Base-by-base conservation (phyloP, 2,888 invertebrate species). In the Dendrolimus pini region DNA sequence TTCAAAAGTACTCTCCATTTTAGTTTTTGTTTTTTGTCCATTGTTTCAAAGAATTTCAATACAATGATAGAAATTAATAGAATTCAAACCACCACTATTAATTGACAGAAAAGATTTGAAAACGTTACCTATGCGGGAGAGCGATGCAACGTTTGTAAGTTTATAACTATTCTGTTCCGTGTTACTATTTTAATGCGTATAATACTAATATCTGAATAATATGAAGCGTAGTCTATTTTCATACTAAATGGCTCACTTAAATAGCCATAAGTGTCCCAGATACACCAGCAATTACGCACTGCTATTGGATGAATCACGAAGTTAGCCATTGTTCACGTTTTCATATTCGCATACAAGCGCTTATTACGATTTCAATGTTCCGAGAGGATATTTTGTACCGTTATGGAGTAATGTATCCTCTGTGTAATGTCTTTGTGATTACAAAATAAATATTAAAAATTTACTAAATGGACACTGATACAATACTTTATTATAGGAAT, bases 41-140 rank as follows among this genome's bases (percentile, higher is more conserved):
- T 47, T 47, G 47, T 8, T 47, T 47, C 47, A 10, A 47, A 12
- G 2, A 47, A 3, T 10, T 47, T 47, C 9, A 47, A 47, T 10
- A 9, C 47, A 47, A 47, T 47, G 6, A 30, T 30, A 30, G 30
- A 30, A 30, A 30, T 30, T 30, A 30, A 30, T 30, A 30, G 6
- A 30, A 30, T 30, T 30, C 30, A 30, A 30, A 30, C 30, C 6
- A 30, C 6, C 30, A 6, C 30, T 30, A 30, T 30, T 30, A 6
- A 6, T 30, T 30, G 30, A 0, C 30, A 30, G 30, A 30, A 30
- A 30, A 6, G 30, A 30, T 30, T 67, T 71, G 67, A 77, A 74
- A 12, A 47, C 47, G 47, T 47, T 75, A 69, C 74, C 84, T 77
- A 72, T 66, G 84, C 78, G 85, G 88, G 88, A 85, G 86, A 83